Base-by-base conservation (phyloP, 2,888 invertebrate species). In the Dioctria linearis region DNA sequence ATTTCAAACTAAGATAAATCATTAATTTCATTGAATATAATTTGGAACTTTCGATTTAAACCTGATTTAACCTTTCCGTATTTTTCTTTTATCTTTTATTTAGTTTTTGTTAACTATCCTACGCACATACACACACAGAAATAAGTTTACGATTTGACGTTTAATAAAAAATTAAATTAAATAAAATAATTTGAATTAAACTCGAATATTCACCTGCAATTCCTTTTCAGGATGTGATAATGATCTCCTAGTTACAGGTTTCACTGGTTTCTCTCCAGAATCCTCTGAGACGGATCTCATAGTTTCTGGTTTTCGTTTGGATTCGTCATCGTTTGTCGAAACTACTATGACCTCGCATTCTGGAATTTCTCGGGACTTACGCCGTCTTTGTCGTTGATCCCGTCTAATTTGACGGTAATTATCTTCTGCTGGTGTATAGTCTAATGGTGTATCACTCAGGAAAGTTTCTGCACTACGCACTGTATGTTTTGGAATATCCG, bases 261-360 rank as follows among this genome's bases (percentile, higher is more conserved):
- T 88, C 5, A 85, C 82, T 40, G 84, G 69, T 80, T 87, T 87
- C 0, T 86, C 86, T 3, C 88, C 87, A 3, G 87, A 86, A 65
- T 88, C 88, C 81, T 88, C 88, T 0, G 88, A 88, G 57, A 88
- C 86, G 3, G 88, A 88, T 4, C 88, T 86, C 88, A 88, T 87
- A 73, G 88, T 86, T 80, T 88, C 88, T 2, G 88, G 87, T 76
- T 88, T 88, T 4, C 87, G 86, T 9, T 86, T 59, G 76, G 82
- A 75, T 59, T 82, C 66, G 81, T 85, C 79, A 75, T 73, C 43
- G 59, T 79, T 83, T 6, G 46, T 49, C 11, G 69, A 39, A 9
- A 6, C 9, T 59, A 3, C 4, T 40, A 66, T 66, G 9, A 75
- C 73, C 43, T 79, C 81, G 73, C 66, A 80, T 80, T 83, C 84